These are phyloP conservation scores for Falco columbarius DNA, from an alignment of 2,797 vertebrate species.

Conservation along the genomic window DNA sequence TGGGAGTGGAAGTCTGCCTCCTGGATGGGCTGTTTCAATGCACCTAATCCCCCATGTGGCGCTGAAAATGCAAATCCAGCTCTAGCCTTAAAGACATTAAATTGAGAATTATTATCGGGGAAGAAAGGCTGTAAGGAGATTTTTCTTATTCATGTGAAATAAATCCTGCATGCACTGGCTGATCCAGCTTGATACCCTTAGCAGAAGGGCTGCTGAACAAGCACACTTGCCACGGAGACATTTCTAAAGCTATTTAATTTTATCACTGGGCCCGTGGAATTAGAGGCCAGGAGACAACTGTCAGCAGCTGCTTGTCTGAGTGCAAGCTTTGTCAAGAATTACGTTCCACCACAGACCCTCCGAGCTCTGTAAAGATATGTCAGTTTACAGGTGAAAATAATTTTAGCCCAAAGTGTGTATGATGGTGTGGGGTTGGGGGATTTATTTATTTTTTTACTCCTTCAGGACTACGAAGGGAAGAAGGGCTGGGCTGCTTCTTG, in stretches of 20 bases:
- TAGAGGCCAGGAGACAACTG: conserved; percentile 6
- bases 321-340: not conserved
- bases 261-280: not conserved
- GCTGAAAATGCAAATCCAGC: conserved; percentile 23
- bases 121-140: conserved; percentile 37
- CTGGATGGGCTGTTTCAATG: not conserved
- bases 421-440: not conserved
- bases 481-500: not conserved
- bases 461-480: not conserved
- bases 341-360: not conserved
- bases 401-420: not conserved
- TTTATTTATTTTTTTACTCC: not conserved
- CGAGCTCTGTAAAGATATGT: not conserved
- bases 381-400: conserved; percentile 18
- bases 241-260: conserved; percentile 39
- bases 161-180: conserved; percentile 4
- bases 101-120: not conserved
- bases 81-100: conserved; percentile 31
- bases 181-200: conserved; percentile 41
- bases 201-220: conserved; percentile 33
- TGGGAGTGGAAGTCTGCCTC: not conserved
- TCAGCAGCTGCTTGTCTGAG: not conserved
- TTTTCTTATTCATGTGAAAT: conserved; percentile 32
- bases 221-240: not conserved
- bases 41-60: not conserved